A percentile compares a stretch with the other conserved stretches of the same genome.
These are phyloP conservation scores for Oxyruncus cristatus DNA, from an alignment of 2,113 vertebrate species.

Conservation along the genomic window DNA sequence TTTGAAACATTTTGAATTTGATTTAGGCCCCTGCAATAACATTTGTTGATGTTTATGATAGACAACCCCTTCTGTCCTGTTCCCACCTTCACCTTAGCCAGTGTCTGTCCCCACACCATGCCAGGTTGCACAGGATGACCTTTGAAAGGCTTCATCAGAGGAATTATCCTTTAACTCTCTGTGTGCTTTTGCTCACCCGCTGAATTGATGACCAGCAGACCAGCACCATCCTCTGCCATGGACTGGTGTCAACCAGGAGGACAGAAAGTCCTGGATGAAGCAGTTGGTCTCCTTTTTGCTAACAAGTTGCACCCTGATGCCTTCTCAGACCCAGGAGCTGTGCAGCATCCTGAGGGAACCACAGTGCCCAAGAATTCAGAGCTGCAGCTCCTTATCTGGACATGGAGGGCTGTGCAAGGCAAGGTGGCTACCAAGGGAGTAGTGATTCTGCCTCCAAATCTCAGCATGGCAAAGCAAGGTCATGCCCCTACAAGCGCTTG, in stretches of 20 bases:
- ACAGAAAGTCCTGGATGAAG: not conserved
- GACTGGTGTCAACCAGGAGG: not conserved
- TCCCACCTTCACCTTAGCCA: not conserved
- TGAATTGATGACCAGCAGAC: not conserved
- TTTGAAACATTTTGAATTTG: not conserved
- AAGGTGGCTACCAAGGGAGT: not conserved
- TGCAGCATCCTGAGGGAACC: not conserved
- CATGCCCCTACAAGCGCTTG: fast-evolving
- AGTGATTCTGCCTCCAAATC: not conserved
- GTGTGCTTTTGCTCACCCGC: not conserved
- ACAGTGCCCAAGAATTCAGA: not conserved
- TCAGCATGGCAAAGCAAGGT: not conserved
- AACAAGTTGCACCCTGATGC: not conserved
- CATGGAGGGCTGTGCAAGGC: not conserved
- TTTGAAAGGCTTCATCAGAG: not conserved
- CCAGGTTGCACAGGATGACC: not conserved
- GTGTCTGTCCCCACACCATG: fast-evolving
- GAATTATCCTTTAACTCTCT: not conserved
- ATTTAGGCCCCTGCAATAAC: not conserved
- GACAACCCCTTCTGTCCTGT: not conserved
- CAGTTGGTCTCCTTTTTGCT: not conserved
- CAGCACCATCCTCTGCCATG: not conserved
- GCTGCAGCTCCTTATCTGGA: not conserved
- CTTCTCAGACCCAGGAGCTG: not conserved
- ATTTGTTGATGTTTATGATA: not conserved